These are phyloP conservation scores for Argopecten irradians DNA, from an alignment of 1,140 invertebrate genomes.

Conservation along the genomic window DNA sequence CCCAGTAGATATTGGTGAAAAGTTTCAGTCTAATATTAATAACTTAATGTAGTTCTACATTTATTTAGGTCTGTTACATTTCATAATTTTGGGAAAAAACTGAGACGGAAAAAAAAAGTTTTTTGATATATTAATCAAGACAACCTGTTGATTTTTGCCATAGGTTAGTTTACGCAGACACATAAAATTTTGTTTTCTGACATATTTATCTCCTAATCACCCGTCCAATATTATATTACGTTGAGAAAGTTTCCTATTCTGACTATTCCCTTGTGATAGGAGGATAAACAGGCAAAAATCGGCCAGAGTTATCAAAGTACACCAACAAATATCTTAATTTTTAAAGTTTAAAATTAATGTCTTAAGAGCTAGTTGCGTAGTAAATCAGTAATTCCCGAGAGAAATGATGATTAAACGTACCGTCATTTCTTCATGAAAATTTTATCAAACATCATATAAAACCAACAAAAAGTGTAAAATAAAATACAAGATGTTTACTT, in stretches of 20 bases:
- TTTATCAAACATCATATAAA: background rate
- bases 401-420: background rate
- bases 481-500: no score
- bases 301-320: background rate
- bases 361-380: background rate
- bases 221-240: background rate
- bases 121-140: conserved; percentile 4
- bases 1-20: background rate
- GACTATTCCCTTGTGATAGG: background rate
- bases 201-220: background rate
- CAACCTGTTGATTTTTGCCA: conserved; percentile 9
- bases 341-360: background rate
- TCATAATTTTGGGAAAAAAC: background rate
- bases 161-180: background rate
- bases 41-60: background rate
- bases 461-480: background rate
- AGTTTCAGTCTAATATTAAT: background rate
- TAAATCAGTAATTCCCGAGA: background rate
- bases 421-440: background rate
- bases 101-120: background rate
- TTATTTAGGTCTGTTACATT: background rate
- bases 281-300: background rate
- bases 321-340: background rate
- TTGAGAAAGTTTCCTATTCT: background rate
- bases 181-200: background rate